Evolutionary conservation across 1,140 invertebrate genomes (phyloP).

Genomic region (Pentalonia nigronervosa): DNA sequence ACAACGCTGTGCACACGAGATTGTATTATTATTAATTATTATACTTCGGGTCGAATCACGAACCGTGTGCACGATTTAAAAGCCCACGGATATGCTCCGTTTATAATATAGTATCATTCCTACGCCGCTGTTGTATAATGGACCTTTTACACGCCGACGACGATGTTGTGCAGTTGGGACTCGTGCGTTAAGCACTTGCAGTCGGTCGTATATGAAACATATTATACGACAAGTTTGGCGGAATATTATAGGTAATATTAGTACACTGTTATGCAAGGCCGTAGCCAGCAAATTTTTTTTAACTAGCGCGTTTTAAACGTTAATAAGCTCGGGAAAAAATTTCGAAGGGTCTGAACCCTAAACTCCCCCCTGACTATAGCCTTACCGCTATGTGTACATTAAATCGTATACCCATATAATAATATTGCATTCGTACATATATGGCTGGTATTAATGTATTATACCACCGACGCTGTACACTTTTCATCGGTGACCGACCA

Average conservation of each 20-base stretch:
- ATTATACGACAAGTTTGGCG: background rate
- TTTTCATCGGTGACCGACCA: background rate
- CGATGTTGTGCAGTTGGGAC: background rate
- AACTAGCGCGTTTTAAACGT: too few species aligned
- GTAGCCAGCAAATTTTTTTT: too few species aligned
- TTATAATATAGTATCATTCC: background rate
- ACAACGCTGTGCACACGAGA: background rate
- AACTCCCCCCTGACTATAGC: too few species aligned
- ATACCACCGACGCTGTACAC: background rate
- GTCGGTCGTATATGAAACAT: background rate
- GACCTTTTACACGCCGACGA: background rate
- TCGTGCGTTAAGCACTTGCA: background rate
- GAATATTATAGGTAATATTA: background rate
- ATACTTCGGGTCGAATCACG: conserved; percentile 31
- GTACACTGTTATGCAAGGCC: too few species aligned
- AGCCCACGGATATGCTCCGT: conserved; percentile 49
- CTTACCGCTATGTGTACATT: background rate
- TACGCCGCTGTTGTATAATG: background rate
- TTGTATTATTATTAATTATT: background rate
- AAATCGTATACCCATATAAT: background rate
- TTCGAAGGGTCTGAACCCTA: too few species aligned
- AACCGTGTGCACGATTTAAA: conserved; percentile 51
- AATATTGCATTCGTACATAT: background rate
- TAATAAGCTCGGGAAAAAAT: too few species aligned
- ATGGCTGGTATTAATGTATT: background rate